Evolutionary conservation across 2,113 vertebrate species (phyloP).

Genomic region (Salvator merianae): DNA sequence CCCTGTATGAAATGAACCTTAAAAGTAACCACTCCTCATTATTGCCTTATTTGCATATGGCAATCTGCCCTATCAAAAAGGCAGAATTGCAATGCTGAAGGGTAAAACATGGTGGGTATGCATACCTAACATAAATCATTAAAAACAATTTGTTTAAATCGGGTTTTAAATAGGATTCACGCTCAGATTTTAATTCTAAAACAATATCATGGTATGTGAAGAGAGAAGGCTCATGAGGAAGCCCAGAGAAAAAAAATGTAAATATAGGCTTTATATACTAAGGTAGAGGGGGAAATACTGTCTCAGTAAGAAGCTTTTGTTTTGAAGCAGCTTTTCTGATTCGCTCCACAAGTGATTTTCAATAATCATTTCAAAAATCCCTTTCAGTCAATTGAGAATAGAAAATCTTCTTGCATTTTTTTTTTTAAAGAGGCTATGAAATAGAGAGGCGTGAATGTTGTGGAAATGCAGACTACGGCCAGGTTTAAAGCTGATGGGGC

Average conservation of each 20-base stretch:
- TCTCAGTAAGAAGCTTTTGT: background rate
- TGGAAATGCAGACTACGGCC: background rate
- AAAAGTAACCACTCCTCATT: slow-evolving; percentile 40
- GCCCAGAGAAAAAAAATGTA: too few species aligned
- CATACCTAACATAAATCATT: background rate
- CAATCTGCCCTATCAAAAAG: slow-evolving; percentile 18
- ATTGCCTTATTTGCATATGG: background rate
- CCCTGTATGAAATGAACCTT: slow-evolving; percentile 43
- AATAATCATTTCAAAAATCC: background rate
- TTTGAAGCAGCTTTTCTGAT: background rate
- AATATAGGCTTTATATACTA: background rate
- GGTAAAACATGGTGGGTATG: slow-evolving; percentile 3
- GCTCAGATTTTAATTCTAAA: slow-evolving; percentile 3
- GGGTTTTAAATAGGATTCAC: background rate
- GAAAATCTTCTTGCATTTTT: background rate
- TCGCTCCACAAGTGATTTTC: background rate
- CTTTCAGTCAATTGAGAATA: background rate
- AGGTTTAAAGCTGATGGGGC: background rate
- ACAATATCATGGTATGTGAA: too few species aligned
- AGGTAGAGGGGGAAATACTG: too few species aligned
- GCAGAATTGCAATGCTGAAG: slow-evolving; percentile 33
- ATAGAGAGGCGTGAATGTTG: background rate
- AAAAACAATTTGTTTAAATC: background rate
- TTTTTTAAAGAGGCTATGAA: background rate
- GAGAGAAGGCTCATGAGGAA: background rate